phyloP scores from a whole-genome alignment of 2,113 vertebrate species.

The Murina feae region DNA sequence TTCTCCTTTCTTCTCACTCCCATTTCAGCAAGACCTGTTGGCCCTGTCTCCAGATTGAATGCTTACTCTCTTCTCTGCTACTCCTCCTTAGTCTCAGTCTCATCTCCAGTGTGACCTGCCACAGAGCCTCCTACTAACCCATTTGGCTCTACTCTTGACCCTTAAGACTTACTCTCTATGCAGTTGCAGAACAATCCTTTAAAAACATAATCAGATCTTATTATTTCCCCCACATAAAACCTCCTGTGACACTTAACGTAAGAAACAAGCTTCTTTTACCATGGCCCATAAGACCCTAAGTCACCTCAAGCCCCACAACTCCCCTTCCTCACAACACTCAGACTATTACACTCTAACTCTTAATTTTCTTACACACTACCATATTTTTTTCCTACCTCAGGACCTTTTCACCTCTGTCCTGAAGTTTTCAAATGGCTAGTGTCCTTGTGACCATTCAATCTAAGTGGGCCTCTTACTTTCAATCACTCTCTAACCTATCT shows the following conservation, averaged over 20 bases:
- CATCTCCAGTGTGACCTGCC: neutral
- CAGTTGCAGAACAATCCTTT: neutral
- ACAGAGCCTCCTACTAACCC: neutral
- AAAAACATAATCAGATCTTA: neutral
- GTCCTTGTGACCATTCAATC: neutral
- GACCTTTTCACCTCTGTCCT: neutral
- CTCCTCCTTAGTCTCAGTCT: neutral
- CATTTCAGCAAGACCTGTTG: neutral
- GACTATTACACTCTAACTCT: neutral
- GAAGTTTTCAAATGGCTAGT: neutral
- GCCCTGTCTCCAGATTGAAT: neutral
- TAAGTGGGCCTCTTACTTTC: neutral
- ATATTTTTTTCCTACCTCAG: neutral
- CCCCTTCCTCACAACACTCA: neutral
- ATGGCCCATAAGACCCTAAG: neutral
- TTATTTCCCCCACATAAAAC: neutral
- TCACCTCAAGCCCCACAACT: neutral
- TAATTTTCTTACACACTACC: neutral
- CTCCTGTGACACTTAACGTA: neutral
- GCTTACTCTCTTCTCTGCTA: neutral
- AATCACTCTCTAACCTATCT: neutral
- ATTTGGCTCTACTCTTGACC: neutral
- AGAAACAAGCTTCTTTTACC: neutral
- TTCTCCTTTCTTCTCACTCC: neutral
- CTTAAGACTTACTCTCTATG: neutral